A percentile compares a stretch with the other conserved stretches of the same genome.
Evolutionary conservation across 2,113 vertebrate genomes (phyloP).

Genomic region (Rhadina sibilatrix): DNA sequence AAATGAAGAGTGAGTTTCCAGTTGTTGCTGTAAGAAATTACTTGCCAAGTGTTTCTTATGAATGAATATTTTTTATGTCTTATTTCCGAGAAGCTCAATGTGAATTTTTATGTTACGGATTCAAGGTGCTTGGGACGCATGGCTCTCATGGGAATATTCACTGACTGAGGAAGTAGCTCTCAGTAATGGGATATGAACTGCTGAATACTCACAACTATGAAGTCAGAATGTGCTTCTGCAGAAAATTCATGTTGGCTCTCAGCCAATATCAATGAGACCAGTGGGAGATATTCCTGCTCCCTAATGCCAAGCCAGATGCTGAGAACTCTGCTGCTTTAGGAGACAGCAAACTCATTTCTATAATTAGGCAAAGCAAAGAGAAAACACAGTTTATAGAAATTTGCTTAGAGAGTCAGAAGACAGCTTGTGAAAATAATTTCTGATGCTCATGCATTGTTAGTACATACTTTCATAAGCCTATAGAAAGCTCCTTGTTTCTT

Average conservation of each 20-base stretch:
- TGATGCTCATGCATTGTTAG: background rate
- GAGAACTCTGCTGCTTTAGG: background rate
- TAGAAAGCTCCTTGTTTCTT: background rate
- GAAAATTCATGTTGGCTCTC: background rate
- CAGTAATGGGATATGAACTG: background rate
- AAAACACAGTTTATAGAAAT: background rate
- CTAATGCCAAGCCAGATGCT: background rate
- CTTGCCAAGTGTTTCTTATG: background rate
- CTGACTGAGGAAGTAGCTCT: background rate
- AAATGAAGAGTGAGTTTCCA: background rate
- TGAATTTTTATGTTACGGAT: background rate
- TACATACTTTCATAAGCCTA: background rate
- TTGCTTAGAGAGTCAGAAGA: background rate
- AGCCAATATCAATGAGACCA: background rate
- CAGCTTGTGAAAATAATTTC: background rate
- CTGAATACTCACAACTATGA: background rate
- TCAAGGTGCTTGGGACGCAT: background rate
- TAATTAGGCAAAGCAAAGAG: background rate
- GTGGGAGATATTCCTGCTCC: background rate
- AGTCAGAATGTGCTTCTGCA: background rate
- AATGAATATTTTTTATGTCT: background rate
- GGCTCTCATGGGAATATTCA: background rate
- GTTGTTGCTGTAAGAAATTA: background rate
- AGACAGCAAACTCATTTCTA: background rate
- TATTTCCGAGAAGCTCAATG: background rate